A percentile compares a stretch with the other conserved stretches of the same genome.
Evolutionary conservation across 2,888 invertebrate genomes (phyloP).

Genomic region (Nephrocerus scutellatus): DNA sequence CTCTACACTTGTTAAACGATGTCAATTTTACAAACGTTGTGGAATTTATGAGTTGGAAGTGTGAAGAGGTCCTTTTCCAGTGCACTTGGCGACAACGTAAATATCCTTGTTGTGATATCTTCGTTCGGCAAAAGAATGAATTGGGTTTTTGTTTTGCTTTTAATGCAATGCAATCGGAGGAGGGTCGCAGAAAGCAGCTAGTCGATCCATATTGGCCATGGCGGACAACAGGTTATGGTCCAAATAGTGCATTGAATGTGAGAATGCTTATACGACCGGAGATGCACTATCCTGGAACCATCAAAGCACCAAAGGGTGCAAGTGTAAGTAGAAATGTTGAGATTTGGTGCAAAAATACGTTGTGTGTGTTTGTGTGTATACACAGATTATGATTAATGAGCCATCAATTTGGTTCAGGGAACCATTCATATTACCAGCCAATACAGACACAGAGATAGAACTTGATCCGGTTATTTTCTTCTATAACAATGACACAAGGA

Average conservation of each 20-base stretch:
- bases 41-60: slow-evolving; percentile 41
- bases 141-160: slow-evolving; percentile 50
- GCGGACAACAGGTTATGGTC: slow-evolving; percentile 33
- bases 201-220: slow-evolving; percentile 34
- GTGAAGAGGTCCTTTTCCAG: slow-evolving; percentile 42
- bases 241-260: slow-evolving; percentile 30
- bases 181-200: slow-evolving; percentile 27
- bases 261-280: slow-evolving; percentile 31
- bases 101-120: slow-evolving; percentile 48
- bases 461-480: slow-evolving; percentile 39
- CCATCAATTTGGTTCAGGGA: slow-evolving; percentile 36
- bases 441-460: slow-evolving; percentile 34
- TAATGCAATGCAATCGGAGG: slow-evolving; percentile 43
- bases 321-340: too few relatives aligned
- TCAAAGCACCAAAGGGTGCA: too few relatives aligned
- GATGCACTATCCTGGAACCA: slow-evolving; percentile 29
- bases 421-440: slow-evolving; percentile 31
- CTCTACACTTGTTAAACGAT: slow-evolving; percentile 29
- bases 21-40: slow-evolving; percentile 39
- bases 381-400: slow-evolving; percentile 36
- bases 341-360: too few relatives aligned
- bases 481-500: slow-evolving; percentile 36
- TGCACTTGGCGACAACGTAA: slow-evolving; percentile 48
- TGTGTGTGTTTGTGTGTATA: too few relatives aligned
- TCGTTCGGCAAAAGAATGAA: slow-evolving; percentile 46